These are phyloP conservation scores for Thermophis baileyi DNA, from an alignment of 2,113 vertebrate species.

Conservation along the genomic window DNA sequence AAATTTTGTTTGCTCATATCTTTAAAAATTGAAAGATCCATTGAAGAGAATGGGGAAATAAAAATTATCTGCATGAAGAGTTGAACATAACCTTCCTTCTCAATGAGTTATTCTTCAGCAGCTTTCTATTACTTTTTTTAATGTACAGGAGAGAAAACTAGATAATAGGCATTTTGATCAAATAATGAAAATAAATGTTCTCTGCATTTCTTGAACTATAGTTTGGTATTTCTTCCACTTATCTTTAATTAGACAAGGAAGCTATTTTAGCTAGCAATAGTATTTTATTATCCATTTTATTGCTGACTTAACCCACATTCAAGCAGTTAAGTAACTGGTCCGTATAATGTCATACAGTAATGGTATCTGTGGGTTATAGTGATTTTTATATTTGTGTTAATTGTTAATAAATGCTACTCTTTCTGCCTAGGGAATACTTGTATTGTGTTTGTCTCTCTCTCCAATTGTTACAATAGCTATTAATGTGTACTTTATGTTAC, in stretches of 20 bases:
- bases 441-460: constrained; percentile 47
- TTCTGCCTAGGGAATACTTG: constrained; percentile 39
- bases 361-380: constrained; percentile 39
- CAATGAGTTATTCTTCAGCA: not conserved
- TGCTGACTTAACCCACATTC: constrained; percentile 53
- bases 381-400: constrained; percentile 46
- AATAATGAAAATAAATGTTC: not conserved
- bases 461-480: constrained; percentile 27
- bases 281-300: constrained; percentile 60
- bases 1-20: not conserved
- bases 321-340: constrained; percentile 52
- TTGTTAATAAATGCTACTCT: constrained; percentile 39
- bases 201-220: not conserved
- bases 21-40: not conserved
- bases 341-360: constrained; percentile 49
- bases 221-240: constrained; percentile 38
- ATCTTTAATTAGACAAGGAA: constrained; percentile 51
- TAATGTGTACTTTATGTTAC: constrained; percentile 35
- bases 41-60: too few relatives aligned
- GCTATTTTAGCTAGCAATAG: constrained; percentile 52
- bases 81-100: not conserved
- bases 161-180: not conserved
- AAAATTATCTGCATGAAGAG: not conserved
- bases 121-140: not conserved
- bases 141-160: not conserved